A percentile compares a stretch with the other conserved stretches of the same genome.
These are phyloP conservation scores for Phaonia tiefii DNA, from an alignment of 2,888 invertebrate species.

Conservation along the genomic window DNA sequence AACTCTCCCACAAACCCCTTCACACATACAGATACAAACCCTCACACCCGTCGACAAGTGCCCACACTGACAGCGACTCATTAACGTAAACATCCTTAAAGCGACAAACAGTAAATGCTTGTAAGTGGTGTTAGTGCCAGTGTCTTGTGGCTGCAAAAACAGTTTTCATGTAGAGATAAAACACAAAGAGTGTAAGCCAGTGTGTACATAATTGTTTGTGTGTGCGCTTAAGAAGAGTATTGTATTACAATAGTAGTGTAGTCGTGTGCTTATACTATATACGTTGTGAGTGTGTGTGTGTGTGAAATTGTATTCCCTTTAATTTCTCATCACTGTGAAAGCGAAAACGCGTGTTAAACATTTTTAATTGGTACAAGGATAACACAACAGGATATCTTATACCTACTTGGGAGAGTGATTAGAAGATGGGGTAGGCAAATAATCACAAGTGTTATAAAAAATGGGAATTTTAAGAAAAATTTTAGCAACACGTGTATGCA, in stretches of 20 bases:
- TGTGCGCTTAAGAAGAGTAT: too few species aligned
- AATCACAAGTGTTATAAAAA: conserved; percentile 2
- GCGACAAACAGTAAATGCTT: conserved; percentile 25
- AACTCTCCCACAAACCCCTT: neutral
- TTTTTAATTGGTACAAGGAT: conserved; percentile 59
- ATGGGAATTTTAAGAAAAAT: conserved; percentile 11
- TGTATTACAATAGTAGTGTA: too few species aligned
- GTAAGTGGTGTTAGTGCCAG: neutral
- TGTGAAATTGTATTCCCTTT: conserved; percentile 22
- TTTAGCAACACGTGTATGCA: neutral
- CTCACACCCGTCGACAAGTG: neutral
- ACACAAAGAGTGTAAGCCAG: conserved; percentile 26
- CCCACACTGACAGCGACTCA: conserved; percentile 38
- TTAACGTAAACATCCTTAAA: conserved; percentile 47
- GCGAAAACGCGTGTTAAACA: conserved; percentile 61
- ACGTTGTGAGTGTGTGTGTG: neutral
- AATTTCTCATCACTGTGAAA: conserved; percentile 9
- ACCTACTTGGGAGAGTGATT: neutral
- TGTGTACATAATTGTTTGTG: neutral
- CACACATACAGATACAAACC: too few species aligned
- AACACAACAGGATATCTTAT: neutral
- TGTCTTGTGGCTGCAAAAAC: conserved; percentile 43
- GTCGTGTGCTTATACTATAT: too few species aligned
- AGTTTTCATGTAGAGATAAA: conserved; percentile 59
- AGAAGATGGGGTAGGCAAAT: neutral